A percentile compares a stretch with the other conserved stretches of the same genome.
phyloP scores from a whole-genome alignment of 1,140 invertebrate genomes.

The Apis laboriosa region DNA sequence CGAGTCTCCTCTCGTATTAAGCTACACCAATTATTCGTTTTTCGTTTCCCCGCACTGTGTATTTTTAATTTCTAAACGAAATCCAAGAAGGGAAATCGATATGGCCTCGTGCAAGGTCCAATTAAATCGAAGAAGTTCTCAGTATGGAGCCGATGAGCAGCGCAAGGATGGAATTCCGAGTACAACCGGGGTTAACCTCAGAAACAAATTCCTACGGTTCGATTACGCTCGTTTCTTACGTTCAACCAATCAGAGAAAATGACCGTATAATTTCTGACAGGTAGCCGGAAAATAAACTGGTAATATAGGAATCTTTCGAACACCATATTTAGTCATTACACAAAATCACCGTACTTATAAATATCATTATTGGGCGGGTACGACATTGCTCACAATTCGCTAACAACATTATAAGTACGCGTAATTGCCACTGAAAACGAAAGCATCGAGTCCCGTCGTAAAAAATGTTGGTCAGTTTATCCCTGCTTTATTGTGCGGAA shows the following conservation, averaged over 20 bases:
- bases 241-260: conserved; percentile 14
- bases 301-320: not conserved
- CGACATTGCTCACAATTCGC: not conserved
- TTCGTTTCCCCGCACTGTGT: not conserved
- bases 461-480: not conserved
- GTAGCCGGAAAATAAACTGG: conserved; percentile 7
- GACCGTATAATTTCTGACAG: conserved; percentile 28
- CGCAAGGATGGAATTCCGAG: conserved; percentile 51
- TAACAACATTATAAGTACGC: not conserved
- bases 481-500: not conserved
- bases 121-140: conserved; percentile 62
- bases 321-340: not conserved
- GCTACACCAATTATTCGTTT: not conserved
- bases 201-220: conserved; percentile 41
- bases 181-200: conserved; percentile 36
- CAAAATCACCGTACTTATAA: not conserved
- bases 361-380: not conserved
- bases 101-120: conserved; percentile 55
- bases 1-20: not conserved
- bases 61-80: conserved; percentile 13
- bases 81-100: conserved; percentile 59
- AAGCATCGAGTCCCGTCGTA: not conserved
- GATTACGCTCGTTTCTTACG: conserved; percentile 20
- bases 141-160: conserved; percentile 43
- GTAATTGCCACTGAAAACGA: conserved; percentile 2